Percentiles rank a stretch among this genome's conserved stretches.
These are phyloP conservation scores for Brachionus sp. DNA, from an alignment of 1,140 invertebrate species.

Conservation along the genomic window DNA sequence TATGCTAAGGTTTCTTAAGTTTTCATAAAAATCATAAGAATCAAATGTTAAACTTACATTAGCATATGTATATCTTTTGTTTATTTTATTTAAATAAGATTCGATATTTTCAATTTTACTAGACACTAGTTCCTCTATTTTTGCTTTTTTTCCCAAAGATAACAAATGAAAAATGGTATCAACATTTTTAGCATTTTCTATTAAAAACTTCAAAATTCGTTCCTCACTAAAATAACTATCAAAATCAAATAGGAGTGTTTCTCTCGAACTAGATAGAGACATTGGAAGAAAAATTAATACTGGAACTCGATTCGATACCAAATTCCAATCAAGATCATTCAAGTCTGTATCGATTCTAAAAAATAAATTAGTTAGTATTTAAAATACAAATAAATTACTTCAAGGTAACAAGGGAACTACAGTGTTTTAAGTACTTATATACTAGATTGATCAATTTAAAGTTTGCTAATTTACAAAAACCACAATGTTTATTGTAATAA, in stretches of 20 bases:
- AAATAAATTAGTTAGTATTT: not conserved
- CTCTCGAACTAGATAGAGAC: not conserved
- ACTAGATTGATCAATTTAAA: not conserved
- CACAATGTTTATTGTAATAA: constrained; percentile 1
- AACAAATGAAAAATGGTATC: not conserved
- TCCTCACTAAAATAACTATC: not conserved
- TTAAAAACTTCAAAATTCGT: not conserved
- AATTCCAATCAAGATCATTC: not conserved
- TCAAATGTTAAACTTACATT: not conserved
- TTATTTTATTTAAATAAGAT: not conserved
- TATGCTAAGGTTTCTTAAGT: not conserved
- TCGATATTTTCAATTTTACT: not conserved
- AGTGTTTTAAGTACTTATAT: not conserved
- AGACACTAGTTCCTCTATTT: not conserved
- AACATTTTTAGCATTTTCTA: not conserved
- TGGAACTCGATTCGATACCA: not conserved
- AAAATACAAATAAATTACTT: not conserved
- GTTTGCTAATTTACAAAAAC: not conserved
- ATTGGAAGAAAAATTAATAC: not conserved
- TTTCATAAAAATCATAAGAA: not conserved
- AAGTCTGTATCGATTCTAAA: not conserved
- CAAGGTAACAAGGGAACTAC: not conserved
- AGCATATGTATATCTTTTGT: not conserved
- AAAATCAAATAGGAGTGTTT: not conserved
- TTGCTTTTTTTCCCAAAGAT: not conserved